Percentiles rank a stretch among this genome's conserved stretches.
Conservation (phyloP, 2,113 vertebrate genomes). For the Serilophus lunatus region DNA sequence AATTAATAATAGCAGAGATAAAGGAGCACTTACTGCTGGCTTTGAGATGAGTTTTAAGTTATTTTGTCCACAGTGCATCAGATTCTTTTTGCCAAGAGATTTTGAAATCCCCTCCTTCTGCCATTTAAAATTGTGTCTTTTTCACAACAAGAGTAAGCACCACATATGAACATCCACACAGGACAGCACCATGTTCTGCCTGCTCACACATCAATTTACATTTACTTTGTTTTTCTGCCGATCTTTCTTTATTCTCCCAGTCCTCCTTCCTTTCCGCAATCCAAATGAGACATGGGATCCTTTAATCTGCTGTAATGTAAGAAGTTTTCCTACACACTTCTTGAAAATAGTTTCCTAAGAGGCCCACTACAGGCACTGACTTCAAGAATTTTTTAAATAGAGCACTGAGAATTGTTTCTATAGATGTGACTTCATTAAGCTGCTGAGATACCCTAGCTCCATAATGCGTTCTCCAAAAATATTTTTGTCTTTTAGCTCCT, state of each 20-base stretch:
- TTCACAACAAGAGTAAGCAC: background rate
- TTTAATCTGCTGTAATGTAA: background rate
- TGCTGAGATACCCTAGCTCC: background rate
- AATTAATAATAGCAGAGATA: background rate
- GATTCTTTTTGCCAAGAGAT: background rate
- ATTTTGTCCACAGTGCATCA: background rate
- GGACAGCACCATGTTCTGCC: background rate
- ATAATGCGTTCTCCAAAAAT: background rate
- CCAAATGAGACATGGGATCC: conserved; percentile 10
- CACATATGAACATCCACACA: background rate
- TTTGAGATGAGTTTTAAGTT: background rate
- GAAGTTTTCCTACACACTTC: background rate
- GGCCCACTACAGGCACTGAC: background rate
- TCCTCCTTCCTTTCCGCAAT: background rate
- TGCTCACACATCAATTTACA: background rate
- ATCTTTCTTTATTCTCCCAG: background rate
- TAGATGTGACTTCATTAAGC: background rate
- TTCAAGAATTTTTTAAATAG: background rate
- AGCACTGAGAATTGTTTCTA: background rate
- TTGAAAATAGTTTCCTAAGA: background rate
- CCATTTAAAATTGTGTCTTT: background rate
- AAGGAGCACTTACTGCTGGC: background rate
- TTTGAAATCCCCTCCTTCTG: background rate
- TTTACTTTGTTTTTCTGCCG: conserved; percentile 17
- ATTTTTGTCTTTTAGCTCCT: background rate